Conservation (phyloP, 2,113 vertebrate genomes). For the Neoarius graeffei region DNA sequence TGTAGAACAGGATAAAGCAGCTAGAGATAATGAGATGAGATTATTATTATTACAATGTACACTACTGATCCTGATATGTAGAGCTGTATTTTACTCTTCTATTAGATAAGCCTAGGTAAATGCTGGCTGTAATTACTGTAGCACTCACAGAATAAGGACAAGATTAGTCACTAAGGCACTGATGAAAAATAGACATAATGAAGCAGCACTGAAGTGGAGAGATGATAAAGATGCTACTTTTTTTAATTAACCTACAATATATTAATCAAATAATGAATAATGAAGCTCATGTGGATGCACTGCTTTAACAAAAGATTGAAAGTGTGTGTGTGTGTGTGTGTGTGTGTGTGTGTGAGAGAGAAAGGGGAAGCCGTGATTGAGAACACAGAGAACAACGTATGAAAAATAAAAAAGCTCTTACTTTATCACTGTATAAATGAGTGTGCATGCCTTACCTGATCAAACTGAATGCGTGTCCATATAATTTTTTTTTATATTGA, state of each 20-base stretch:
- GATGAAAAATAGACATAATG: slow-evolving; percentile 40
- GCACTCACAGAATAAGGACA: slow-evolving; percentile 7
- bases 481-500: background rate
- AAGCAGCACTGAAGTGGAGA: slow-evolving; percentile 4
- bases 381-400: background rate
- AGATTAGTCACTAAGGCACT: slow-evolving; percentile 13
- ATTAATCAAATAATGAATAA: slow-evolving; percentile 38
- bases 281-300: slow-evolving; percentile 7
- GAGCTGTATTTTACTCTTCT: background rate
- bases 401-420: background rate
- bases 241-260: slow-evolving; percentile 48
- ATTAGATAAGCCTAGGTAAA: slow-evolving; percentile 16
- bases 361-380: background rate
- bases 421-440: slow-evolving; percentile 22
- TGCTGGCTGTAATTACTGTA: slow-evolving; percentile 27
- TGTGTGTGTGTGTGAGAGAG: slow-evolving; percentile 8
- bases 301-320: slow-evolving; percentile 13
- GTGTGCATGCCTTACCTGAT: background rate
- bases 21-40: too few relatives aligned
- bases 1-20: too few relatives aligned
- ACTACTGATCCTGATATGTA: slow-evolving; percentile 13
- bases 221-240: slow-evolving; percentile 13
- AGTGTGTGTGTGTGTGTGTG: background rate
- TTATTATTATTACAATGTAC: background rate
- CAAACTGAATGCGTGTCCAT: background rate